Base-by-base conservation (phyloP, 2,797 vertebrate genomes). In the Sebastes variabilis region DNA sequence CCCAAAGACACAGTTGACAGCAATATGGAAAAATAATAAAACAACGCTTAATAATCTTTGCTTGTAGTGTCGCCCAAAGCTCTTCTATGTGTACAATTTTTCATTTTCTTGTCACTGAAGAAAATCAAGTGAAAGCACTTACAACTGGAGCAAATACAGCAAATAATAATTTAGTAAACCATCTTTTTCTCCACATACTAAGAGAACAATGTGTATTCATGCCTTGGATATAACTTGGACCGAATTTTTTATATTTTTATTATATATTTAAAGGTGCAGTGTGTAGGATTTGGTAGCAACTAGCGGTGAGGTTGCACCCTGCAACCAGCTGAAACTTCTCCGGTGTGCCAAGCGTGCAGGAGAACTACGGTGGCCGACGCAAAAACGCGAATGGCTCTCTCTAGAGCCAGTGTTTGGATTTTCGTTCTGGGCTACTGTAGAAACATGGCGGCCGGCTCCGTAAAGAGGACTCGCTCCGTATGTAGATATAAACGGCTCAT, bases 1-100 rank as follows among this genome's bases (percentile, higher is more conserved):
- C 32, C 12, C 29, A 56, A 66, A 84, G 75, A 81, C 72, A 85
- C 67, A 85, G 52, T 20, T 54, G 14, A 79, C 12, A 29, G 32
- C 34, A 8, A 64, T 59, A 79, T 59, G 73, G 54, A 71, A 54
- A 83, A 83, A 70, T 24, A 38, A 65, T 9, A 49, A 60, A 75
- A 73, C 2, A 27, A 42, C 1, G 16, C 4, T 3, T 2, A 46
- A 30, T 24, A 49, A 55, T 66, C 20, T 69, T 6, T 59, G 1
- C 22, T 27, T 73, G 3, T 2, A 18, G 6, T 20, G 13, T 49
- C 66, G 22, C 3, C 12, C 34, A 32, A 5, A 42, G 9, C 60
- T 66, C 16, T 55, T 24, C 5, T 13, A 3, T 24, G 3, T 4
- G 52, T 6, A 8, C 6, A 2, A 13, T 55, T 14, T 75, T 60